Percentiles rank a stretch among this genome's conserved stretches.
phyloP scores from a whole-genome alignment of 1,140 invertebrate species.

The Psix sp. region DNA sequence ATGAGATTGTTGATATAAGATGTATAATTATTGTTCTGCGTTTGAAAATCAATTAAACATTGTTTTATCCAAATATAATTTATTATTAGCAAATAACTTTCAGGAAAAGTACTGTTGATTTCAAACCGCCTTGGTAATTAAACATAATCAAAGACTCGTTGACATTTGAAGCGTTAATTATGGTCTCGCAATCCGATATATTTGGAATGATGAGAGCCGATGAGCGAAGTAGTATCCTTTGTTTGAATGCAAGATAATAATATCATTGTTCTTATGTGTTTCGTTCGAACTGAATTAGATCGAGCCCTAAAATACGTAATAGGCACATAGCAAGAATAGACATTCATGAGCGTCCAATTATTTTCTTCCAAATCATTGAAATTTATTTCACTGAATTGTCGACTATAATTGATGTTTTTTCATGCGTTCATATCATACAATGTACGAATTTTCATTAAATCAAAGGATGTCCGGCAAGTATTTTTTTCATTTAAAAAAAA shows the following conservation, averaged over 20 bases:
- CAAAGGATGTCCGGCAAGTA: constrained; percentile 18
- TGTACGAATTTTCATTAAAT: constrained; percentile 31
- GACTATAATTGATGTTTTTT: constrained; percentile 37
- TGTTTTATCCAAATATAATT: no score
- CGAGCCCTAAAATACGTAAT: constrained; percentile 41
- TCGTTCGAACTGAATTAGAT: constrained; percentile 56
- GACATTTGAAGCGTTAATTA: constrained; percentile 34
- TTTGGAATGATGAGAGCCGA: constrained; percentile 26
- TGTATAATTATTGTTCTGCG: no score
- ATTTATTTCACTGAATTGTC: constrained; percentile 49
- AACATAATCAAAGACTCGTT: constrained; percentile 12
- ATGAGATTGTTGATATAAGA: background rate
- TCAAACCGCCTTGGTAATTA: no score
- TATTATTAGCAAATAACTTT: no score
- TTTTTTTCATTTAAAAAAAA: no score
- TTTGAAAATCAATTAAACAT: no score
- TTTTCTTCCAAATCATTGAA: constrained; percentile 65
- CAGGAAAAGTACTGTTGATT: no score
- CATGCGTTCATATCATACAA: constrained; percentile 20
- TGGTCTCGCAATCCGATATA: constrained; percentile 16
- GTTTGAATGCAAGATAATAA: constrained; percentile 29
- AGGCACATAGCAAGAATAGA: constrained; percentile 20
- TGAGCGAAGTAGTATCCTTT: constrained; percentile 48
- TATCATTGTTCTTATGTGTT: constrained; percentile 48
- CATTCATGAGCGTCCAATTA: constrained; percentile 72